phyloP scores from a whole-genome alignment of 2,113 vertebrate genomes.

The Microtus richardsoni region DNA sequence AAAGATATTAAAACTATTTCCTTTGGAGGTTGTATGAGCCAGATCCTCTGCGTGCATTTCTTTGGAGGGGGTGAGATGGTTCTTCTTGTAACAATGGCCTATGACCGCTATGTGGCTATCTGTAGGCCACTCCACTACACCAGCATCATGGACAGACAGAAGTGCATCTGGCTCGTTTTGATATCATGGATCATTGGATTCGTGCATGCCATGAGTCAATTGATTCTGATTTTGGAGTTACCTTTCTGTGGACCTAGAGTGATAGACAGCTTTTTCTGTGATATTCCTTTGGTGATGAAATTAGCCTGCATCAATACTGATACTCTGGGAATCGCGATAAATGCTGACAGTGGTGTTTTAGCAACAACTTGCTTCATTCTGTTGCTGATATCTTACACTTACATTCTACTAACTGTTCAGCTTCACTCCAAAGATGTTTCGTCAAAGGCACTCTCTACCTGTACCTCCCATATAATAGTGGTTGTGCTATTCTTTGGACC shows the following conservation, averaged over 20 bases:
- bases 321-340: constrained; percentile 27
- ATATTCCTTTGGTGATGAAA: constrained; percentile 68
- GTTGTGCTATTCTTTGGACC: constrained; percentile 70
- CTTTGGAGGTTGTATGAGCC: too few species aligned
- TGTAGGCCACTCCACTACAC: too few species aligned
- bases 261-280: constrained; percentile 78
- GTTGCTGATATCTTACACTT: constrained; percentile 66
- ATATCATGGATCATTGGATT: too few species aligned
- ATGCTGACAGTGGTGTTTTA: constrained; percentile 56
- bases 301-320: constrained; percentile 66
- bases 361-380: constrained; percentile 62
- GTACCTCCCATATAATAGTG: constrained; percentile 67
- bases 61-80: too few species aligned
- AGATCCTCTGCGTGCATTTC: too few species aligned
- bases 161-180: too few species aligned
- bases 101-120: too few species aligned
- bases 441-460: constrained; percentile 64
- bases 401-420: constrained; percentile 36
- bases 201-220: too few species aligned
- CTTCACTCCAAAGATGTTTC: constrained; percentile 5
- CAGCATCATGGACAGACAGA: too few species aligned
- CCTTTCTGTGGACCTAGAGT: constrained; percentile 77
- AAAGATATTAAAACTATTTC: too few species aligned
- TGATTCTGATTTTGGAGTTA: constrained; percentile 8
- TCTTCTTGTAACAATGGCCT: too few species aligned